Base-by-base conservation (phyloP, 2,888 invertebrate genomes). In the Cantharis flavilabris region DNA sequence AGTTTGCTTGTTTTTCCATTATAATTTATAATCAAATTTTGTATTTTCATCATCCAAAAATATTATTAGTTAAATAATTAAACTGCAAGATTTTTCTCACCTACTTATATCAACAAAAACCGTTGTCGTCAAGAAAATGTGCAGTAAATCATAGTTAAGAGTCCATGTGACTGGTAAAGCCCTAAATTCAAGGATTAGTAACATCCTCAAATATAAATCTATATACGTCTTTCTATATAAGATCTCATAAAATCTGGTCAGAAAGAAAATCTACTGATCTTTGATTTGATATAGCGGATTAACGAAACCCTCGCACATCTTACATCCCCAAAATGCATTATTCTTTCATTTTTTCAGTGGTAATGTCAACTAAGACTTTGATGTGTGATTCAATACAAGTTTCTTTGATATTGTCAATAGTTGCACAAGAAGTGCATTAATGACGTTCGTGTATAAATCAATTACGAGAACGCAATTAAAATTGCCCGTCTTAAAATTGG, bases 281-380 rank as follows among this genome's bases (percentile, higher is more conserved):
- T 85, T 86, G 86, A 86, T 86, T 86, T 85, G 85, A 85, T 85
- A 84, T 85, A 86, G 85, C 85, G 85, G 86, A 86, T 86, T 85
- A 85, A 82, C 83, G 83, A 82, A 84, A 79, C 83, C 84, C 83
- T 81, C 79, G 71, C 79, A 82, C 82, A 82, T 80, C 76, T 81
- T 70, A 49, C 49, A 49, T 49, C 49, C 76, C 75, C 74, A 81
- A 82, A 84, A 83, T 82, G 83, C 83, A 83, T 83, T 84, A 83
- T 83, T 83, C 83, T 83, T 83, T 82, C 82, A 83, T 79, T 77
- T 49, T 49, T 49, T 49, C 49, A 9, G 49, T n/a, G 18, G 18
- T 23, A 28, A 69, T 49, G 49, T 49, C 49, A 49, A 49, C 49
- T 49, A 49, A 49, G 49, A 82, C 83, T 81, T 81, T 80, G 82